phyloP scores from a whole-genome alignment of 1,140 invertebrate species.

The Drosophila tropicalis region DNA sequence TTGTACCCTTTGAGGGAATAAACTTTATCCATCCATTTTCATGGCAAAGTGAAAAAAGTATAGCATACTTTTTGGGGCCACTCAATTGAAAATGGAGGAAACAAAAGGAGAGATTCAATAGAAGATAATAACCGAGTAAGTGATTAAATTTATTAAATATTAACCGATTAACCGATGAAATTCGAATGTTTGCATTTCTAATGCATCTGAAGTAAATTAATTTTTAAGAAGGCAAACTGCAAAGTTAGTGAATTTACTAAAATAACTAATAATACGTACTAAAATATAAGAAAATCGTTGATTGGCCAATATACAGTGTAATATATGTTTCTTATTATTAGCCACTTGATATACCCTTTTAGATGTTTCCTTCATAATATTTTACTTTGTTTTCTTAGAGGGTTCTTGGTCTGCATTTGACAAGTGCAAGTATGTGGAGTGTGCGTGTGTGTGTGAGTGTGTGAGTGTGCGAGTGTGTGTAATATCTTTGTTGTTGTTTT shows the following conservation, averaged over 20 bases:
- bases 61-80: neutral
- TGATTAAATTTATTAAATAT: too few species aligned
- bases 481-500: slow-evolving; percentile 5
- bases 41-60: too few species aligned
- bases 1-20: slow-evolving; percentile 17
- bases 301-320: neutral
- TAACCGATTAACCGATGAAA: too few species aligned
- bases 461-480: neutral
- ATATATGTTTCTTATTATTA: slow-evolving; percentile 1
- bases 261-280: too few species aligned
- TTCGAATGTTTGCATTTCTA: too few species aligned
- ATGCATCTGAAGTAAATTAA: too few species aligned
- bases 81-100: neutral
- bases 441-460: neutral
- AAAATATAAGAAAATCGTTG: neutral
- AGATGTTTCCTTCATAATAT: neutral
- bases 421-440: slow-evolving; percentile 2
- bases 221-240: too few species aligned
- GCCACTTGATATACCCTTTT: slow-evolving; percentile 3
- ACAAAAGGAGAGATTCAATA: too few species aligned
- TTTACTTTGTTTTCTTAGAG: slow-evolving; percentile 2
- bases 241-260: too few species aligned
- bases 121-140: too few species aligned
- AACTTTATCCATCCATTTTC: neutral
- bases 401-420: slow-evolving; percentile 1